Evolutionary conservation across 2,888 invertebrate species (phyloP).

Genomic region (Ecliptopera silaceata): DNA sequence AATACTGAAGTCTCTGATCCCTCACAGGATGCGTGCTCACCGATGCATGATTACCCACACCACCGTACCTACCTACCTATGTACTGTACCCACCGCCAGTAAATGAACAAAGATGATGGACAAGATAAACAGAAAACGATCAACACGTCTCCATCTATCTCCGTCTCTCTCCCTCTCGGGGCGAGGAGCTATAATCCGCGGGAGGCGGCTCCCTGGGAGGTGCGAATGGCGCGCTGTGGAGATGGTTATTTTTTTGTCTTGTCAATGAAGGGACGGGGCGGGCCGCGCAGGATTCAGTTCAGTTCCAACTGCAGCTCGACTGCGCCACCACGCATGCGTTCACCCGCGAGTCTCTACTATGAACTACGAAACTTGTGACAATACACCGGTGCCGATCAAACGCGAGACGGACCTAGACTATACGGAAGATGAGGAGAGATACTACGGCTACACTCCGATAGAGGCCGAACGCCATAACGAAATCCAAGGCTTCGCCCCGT

Average conservation of each 20-base stretch:
- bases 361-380: constrained; percentile 71
- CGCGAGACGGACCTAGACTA: constrained; percentile 68
- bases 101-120: constrained; percentile 73
- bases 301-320: constrained; percentile 59
- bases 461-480: constrained; percentile 63
- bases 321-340: constrained; percentile 59
- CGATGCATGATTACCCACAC: constrained; percentile 60
- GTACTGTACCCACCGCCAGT: constrained; percentile 43
- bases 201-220: constrained; percentile 70
- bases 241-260: constrained; percentile 79
- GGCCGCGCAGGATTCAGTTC: constrained; percentile 65
- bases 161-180: constrained; percentile 59
- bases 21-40: constrained; percentile 67
- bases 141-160: constrained; percentile 47
- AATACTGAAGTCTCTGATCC: constrained; percentile 46
- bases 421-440: constrained; percentile 69
- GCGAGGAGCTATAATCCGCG: constrained; percentile 40
- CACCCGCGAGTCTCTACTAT: constrained; percentile 49
- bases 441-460: constrained; percentile 66
- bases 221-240: constrained; percentile 59
- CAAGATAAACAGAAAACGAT: constrained; percentile 75
- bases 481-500: constrained; percentile 58
- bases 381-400: constrained; percentile 66
- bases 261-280: constrained; percentile 80
- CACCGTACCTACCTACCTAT: constrained; percentile 53